Conservation (phyloP, 2,797 vertebrate genomes). For the Premnoplex brunnescens region DNA sequence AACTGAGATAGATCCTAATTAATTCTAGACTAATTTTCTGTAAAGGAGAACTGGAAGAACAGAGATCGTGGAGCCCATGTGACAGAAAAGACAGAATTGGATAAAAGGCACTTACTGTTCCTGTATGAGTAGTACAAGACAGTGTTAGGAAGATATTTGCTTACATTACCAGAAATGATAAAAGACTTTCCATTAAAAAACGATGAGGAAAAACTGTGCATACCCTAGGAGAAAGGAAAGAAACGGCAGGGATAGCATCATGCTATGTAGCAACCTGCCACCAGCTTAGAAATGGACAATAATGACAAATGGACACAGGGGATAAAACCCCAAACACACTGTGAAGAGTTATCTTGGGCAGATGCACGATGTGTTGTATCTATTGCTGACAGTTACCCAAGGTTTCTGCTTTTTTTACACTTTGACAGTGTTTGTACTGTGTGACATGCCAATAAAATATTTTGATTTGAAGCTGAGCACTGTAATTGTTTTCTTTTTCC, state of each 20-base stretch:
- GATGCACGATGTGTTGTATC: background rate
- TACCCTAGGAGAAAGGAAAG: conserved; percentile 73
- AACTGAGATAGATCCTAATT: background rate
- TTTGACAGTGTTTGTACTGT: background rate
- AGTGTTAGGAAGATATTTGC: conserved; percentile 51
- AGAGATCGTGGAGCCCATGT: background rate
- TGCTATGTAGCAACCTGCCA: conserved; percentile 72
- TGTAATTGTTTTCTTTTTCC: background rate
- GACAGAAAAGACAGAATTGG: background rate
- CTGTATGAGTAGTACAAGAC: conserved; percentile 21
- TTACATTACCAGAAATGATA: conserved; percentile 66
- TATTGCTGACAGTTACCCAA: conserved; percentile 43
- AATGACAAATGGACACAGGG: conserved; percentile 72
- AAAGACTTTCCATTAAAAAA: conserved; percentile 73
- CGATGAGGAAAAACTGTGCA: conserved; percentile 65
- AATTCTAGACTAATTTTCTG: background rate
- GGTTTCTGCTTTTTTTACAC: conserved; percentile 33
- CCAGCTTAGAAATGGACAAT: conserved; percentile 67
- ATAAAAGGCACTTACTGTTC: conserved; percentile 5
- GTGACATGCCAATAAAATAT: conserved; percentile 17
- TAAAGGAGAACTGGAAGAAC: background rate
- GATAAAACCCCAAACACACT: conserved; percentile 65
- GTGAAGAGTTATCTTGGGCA: conserved; percentile 55
- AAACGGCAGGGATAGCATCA: conserved; percentile 68
- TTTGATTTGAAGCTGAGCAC: conserved; percentile 35